phyloP scores from a whole-genome alignment of 2,113 vertebrate species.

The Macquaria ambigua region DNA sequence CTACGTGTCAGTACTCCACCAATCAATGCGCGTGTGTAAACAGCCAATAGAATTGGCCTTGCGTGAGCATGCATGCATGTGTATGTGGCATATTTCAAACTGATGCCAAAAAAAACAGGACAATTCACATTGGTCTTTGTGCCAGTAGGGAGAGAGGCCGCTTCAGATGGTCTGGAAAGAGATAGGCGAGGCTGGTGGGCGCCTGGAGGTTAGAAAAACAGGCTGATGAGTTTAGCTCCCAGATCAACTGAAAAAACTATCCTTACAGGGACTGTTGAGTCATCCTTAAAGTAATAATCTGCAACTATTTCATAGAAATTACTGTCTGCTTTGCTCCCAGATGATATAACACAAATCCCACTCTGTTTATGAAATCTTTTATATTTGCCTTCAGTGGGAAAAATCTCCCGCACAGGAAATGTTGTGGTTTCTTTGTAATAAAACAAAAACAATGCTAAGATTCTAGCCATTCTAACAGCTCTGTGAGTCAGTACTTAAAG shows the following conservation, averaged over 20 bases:
- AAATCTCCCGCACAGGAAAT: not conserved
- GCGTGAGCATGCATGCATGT: not conserved
- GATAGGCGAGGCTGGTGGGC: not conserved
- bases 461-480: not conserved
- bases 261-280: not conserved
- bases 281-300: slow-evolving; percentile 2
- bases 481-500: not conserved
- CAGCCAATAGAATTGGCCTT: slow-evolving; percentile 20
- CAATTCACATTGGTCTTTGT: slow-evolving; percentile 10
- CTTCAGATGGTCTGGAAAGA: slow-evolving; percentile 12
- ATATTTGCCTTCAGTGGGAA: slow-evolving; percentile 1
- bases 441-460: not conserved
- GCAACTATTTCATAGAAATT: not conserved
- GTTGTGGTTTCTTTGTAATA: not conserved
- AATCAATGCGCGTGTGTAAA: slow-evolving; percentile 51
- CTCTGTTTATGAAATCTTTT: slow-evolving; percentile 10
- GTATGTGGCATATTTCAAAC: slow-evolving; percentile 9
- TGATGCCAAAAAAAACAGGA: slow-evolving; percentile 28
- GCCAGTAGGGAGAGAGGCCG: not conserved
- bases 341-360: slow-evolving; percentile 12
- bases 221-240: slow-evolving; percentile 10
- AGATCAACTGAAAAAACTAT: slow-evolving; percentile 8
- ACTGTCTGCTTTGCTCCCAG: not conserved
- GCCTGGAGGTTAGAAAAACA: slow-evolving; percentile 3
- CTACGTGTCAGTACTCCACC: slow-evolving; percentile 36